Base-by-base conservation (phyloP, 2,888 invertebrate species). In the Dolichomitus sp. region DNA sequence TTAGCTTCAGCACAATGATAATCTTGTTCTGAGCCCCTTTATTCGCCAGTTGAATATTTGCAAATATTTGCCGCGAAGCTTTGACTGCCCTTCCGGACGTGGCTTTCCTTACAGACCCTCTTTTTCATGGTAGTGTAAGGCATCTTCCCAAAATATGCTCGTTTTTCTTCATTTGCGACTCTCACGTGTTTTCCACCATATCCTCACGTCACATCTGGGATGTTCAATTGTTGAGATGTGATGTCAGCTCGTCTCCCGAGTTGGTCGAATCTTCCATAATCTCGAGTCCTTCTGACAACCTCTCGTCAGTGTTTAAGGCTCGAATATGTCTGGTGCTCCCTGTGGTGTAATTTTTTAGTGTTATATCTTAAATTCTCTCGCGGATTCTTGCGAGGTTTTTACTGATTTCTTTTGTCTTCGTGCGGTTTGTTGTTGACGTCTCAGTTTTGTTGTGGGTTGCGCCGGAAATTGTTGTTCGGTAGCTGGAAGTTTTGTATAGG, bases 221-320 rank as follows among this genome's bases (percentile, higher is more conserved):
- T 40, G 7, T 12, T 54, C 1, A 78, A 30, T 0, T 4, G 5
- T 7, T 12, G 12, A 4, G 30, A 63, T 70, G 70, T 70, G 78
- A 70, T 54, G 78, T n/a, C 0, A 2, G 27, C n/a, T 52, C 52
- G 77, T 77, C 70, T 77, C 54, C 77, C 77, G 23, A 17, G 0
- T 45, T 40, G 0, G 54, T 52, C 0, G 12, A 0, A 1, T 23
- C 37, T 1, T n/a, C 59, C 0, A 6, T 12, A 0, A 27, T 0
- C 4, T 42, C 45, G 45, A 45, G 27, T 7, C 1, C 7, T 27
- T 40, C 19, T 0, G 61, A 17, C 12, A 40, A 23, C 19, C 40
- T 42, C 9, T 40, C 63, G 0, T 45, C 23, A 5, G 4, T 6
- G n/a, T n/a, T n/a, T n/a, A n/a, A n/a, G n/a, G n/a, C n/a, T n/a